Conservation (phyloP, 2,888 invertebrate species). For the Amphipyra tragopoginis region DNA sequence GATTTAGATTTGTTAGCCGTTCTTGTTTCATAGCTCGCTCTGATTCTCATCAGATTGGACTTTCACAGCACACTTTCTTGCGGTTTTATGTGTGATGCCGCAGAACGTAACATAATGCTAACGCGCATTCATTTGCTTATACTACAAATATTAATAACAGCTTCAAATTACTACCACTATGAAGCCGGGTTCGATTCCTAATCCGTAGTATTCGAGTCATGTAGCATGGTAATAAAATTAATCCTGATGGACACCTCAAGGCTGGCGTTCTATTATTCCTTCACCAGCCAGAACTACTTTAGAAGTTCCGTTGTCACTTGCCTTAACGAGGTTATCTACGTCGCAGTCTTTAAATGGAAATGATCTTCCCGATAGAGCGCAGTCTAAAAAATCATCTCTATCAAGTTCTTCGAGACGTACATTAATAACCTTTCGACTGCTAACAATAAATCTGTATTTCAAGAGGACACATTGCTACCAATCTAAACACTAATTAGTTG, state of each 20-base stretch:
- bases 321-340: not conserved
- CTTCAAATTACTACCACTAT: not conserved
- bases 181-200: not conserved
- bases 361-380: too few relatives aligned
- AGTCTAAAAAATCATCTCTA: not conserved
- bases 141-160: conserved; percentile 6
- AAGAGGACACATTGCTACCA: conserved; percentile 2
- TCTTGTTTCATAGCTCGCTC: conserved; percentile 41
- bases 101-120: conserved; percentile 30
- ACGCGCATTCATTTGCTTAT: conserved; percentile 17
- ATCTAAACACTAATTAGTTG: conserved; percentile 18
- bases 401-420: not conserved
- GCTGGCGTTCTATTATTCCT: not conserved
- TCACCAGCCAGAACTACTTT: not conserved
- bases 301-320: not conserved
- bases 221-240: not conserved
- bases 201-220: not conserved
- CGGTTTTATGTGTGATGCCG: conserved; percentile 29
- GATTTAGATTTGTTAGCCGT: conserved; percentile 21
- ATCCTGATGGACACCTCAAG: not conserved
- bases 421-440: not conserved
- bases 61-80: conserved; percentile 47
- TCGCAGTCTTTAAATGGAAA: not conserved
- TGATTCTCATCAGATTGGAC: conserved; percentile 40
- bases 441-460: conserved; percentile 6